Conservation (phyloP, 2,797 vertebrate species). For the Phataginus tetradactyla region DNA sequence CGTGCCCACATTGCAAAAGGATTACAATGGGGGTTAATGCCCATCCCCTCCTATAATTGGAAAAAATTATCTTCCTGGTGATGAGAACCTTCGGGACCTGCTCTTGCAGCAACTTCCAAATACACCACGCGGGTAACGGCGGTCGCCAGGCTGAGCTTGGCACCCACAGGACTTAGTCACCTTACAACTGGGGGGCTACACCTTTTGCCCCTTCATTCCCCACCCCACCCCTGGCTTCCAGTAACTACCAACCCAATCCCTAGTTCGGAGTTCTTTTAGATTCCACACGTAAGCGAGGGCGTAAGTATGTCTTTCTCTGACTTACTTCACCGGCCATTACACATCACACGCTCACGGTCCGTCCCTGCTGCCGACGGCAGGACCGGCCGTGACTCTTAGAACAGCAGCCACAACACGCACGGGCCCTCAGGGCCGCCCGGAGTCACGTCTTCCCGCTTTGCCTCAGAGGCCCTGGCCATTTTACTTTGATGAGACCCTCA, state of each 20-base stretch:
- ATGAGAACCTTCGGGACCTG: background rate
- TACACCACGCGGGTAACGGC: rapidly evolving
- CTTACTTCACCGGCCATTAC: rapidly evolving
- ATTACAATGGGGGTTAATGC: rapidly evolving
- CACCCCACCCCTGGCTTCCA: rapidly evolving
- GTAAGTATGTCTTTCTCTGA: rapidly evolving
- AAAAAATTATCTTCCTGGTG: rapidly evolving
- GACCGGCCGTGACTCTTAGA: rapidly evolving
- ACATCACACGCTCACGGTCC: too few relatives aligned
- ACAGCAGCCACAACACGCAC: rapidly evolving
- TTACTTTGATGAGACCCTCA: rapidly evolving
- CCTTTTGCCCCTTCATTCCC: rapidly evolving
- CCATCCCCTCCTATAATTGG: background rate
- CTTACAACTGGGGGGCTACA: rapidly evolving
- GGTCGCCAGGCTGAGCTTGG: rapidly evolving
- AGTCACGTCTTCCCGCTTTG: rapidly evolving
- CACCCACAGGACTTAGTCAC: rapidly evolving
- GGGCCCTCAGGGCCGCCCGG: rapidly evolving
- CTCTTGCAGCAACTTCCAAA: too few relatives aligned
- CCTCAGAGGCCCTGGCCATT: rapidly evolving
- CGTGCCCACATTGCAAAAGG: rapidly evolving
- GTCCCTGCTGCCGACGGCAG: rapidly evolving
- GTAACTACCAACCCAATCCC: background rate
- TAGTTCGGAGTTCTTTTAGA: too few relatives aligned
- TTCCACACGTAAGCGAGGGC: rapidly evolving